Evolutionary conservation across 2,888 invertebrate species (phyloP), one percentile per base, ranked within the genome.

Genomic region (Branchellion lobata): DNA sequence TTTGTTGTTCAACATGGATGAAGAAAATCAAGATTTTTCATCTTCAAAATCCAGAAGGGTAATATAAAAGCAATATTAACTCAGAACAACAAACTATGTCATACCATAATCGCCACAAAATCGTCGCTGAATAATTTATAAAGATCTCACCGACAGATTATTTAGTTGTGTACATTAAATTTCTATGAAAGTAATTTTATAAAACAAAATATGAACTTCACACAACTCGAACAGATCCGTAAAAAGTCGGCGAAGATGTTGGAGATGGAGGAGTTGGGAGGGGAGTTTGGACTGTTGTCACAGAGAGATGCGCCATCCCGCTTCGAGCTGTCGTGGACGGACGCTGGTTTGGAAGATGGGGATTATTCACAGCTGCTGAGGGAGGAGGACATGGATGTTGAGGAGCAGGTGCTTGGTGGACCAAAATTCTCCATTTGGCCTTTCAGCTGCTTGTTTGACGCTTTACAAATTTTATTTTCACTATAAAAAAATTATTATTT

Each of bases 161-260:
- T n/a, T n/a, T n/a, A n/a, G n/a, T n/a, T n/a, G n/a, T n/a, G n/a
- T n/a, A n/a, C n/a, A n/a, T n/a, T n/a, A n/a, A n/a, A n/a, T n/a
- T n/a, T n/a, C n/a, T n/a, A n/a, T n/a, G n/a, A n/a, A n/a, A n/a
- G n/a, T n/a, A n/a, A n/a, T n/a, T n/a, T n/a, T n/a, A n/a, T n/a
- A n/a, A n/a, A n/a, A n/a, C n/a, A n/a, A n/a, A n/a, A n/a, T n/a
- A n/a, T n/a, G n/a, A n/a, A n/a, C n/a, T n/a, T n/a, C n/a, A n/a
- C n/a, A n/a, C n/a, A 47, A 47, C 47, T 47, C 47, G 18, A 47
- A 18, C 61, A 85, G 85, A 94, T 96, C 0, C 90, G 96, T 79
- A 96, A 96, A 89, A 96, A 96, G 88, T 96, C 95, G 27, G 95
- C 95, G 0, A 95, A 96, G 87, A 89, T 97, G 68, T 91, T 94